Conservation (phyloP, 2,888 invertebrate species). For the Phoenoteleia sp. region DNA sequence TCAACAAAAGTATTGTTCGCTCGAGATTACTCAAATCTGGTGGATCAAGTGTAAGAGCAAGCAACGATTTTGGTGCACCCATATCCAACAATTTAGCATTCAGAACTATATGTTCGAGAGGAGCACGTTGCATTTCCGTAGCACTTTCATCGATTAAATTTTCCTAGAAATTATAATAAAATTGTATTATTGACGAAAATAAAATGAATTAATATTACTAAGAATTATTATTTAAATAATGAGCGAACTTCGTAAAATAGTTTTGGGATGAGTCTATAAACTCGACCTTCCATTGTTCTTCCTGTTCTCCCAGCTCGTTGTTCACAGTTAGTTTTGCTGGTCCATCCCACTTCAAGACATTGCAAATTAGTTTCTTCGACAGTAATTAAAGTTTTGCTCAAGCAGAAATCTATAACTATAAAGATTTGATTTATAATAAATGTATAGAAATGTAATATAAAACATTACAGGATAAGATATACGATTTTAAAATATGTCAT, state of each 20-base stretch:
- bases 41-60: conserved; percentile 95
- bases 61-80: conserved; percentile 92
- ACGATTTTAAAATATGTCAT: no score
- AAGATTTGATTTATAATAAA: no score
- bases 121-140: conserved; percentile 94
- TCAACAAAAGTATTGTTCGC: conserved; percentile 93
- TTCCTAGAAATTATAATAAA: conserved; percentile 30
- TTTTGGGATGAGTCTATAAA: conserved; percentile 93
- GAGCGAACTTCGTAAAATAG: conserved; percentile 89
- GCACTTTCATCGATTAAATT: conserved; percentile 85
- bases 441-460: not conserved
- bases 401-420: conserved; percentile 97
- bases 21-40: conserved; percentile 94
- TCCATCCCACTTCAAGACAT: conserved; percentile 94
- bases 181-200: no score
- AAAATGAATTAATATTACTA: no score
- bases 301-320: conserved; percentile 98
- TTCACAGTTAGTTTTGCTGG: conserved; percentile 95
- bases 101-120: conserved; percentile 94
- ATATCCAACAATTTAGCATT: conserved; percentile 94
- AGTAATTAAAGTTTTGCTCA: conserved; percentile 93
- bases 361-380: conserved; percentile 94
- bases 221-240: not conserved
- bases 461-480: no score
- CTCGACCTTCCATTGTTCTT: conserved; percentile 94